Evolutionary conservation across 1,140 invertebrate species (phyloP), one percentile per base, ranked within the genome.

Genomic region (Zaprionus ghesquierei): DNA sequence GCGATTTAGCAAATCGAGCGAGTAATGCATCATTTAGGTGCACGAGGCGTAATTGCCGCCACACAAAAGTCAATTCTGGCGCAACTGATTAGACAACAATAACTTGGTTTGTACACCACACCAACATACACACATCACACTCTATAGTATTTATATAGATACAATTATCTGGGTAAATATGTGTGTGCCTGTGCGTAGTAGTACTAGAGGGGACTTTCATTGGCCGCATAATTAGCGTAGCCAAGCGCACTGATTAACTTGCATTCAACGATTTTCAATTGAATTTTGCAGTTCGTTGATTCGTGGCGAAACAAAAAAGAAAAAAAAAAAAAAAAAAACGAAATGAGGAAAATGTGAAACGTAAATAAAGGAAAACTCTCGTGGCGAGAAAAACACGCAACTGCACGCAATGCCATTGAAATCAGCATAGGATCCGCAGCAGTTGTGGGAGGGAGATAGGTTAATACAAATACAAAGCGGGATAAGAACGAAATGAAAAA

Each of bases 231-330:
- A 87, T 87, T 87, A 87, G 82, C 82, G 82, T 87, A 87, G 66
- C 84, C 76, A 87, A 87, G 82, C 82, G 82, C 81, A 89, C 84
- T 87, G 82, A 89, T 87, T 87, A 89, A 87, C 82, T 87, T 84
- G 84, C 84, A 87, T 87, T 87, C 84, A 87, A 64, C 84, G 84
- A 69, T 87, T 87, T 87, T 89, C 84, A 87, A 87, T 87, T 87
- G 84, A 89, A 87, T 87, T 87, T 87, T 75, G 84, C 84, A 87
- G 84, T 89, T 87, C 79, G 84, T 84, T 87, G 84, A 89, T 89
- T 87, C 87, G 84, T 79, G 66, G 72, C 72, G 53, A 79, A 81
- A 79, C 82, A 70, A 62, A 62, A 65, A 70, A 64, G 29, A 66
- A 51, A 55, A 69, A 51, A 23, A 12, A 15, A 69, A 49, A 56